phyloP scores from a whole-genome alignment of 2,113 vertebrate species.

The Hyla sarda region DNA sequence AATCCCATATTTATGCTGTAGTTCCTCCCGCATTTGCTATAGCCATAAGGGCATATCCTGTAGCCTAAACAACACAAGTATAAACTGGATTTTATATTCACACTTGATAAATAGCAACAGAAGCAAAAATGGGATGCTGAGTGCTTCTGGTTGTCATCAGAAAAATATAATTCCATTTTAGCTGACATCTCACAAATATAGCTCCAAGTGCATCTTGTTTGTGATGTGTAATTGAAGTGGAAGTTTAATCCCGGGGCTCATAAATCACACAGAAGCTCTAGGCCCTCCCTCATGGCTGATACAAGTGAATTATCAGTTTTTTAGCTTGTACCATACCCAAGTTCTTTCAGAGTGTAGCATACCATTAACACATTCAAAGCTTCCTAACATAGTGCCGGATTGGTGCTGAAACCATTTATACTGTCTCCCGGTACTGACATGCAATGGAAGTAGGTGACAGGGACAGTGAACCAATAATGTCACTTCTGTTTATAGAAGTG shows the following conservation, averaged over 20 bases:
- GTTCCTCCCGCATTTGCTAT: constrained; percentile 20
- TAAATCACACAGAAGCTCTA: constrained; percentile 53
- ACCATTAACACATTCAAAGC: constrained; percentile 53
- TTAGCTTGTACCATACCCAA: constrained; percentile 51
- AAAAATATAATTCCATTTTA: constrained; percentile 61
- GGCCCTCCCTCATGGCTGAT: constrained; percentile 56
- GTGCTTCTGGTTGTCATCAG: constrained; percentile 58
- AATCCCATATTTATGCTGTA: constrained; percentile 44
- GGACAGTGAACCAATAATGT: background rate
- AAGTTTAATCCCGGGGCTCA: constrained; percentile 59
- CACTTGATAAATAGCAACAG: constrained; percentile 59
- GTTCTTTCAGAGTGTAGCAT: constrained; percentile 53
- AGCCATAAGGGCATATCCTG: constrained; percentile 57
- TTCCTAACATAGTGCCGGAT: background rate
- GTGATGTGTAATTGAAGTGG: constrained; percentile 61
- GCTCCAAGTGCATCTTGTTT: constrained; percentile 60
- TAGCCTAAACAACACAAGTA: constrained; percentile 57
- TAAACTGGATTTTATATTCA: constrained; percentile 59
- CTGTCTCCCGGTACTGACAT: background rate
- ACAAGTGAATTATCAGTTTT: constrained; percentile 59
- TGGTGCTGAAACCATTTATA: background rate
- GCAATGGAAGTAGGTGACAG: background rate
- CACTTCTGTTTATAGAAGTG: background rate
- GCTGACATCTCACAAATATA: constrained; percentile 60
- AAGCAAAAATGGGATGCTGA: constrained; percentile 59